Base-by-base conservation (phyloP, 2,888 invertebrate genomes). In the Sesia bembeciformis region DNA sequence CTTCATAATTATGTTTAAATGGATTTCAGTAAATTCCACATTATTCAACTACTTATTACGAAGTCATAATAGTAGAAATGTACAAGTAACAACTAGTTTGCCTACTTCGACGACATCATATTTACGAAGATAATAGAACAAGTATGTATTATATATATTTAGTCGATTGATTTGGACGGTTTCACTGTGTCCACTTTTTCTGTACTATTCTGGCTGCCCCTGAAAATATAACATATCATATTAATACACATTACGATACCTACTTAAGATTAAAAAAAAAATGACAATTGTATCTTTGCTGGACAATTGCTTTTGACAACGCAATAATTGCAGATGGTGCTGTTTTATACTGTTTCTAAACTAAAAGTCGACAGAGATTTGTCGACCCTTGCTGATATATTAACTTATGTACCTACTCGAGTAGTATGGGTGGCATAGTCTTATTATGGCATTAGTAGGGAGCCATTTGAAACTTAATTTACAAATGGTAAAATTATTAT, bases 81-180 rank as follows among this genome's bases (percentile, higher is more conserved):
- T 75, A 78, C 76, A 76, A 67, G 64, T 62, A 61, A 66, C 52
- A 53, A 56, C 57, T 65, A 64, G 55, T 55, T 59, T 62, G 61
- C 42, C 39, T 51, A 40, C 23, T 23, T 23, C 23, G 53, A 51
- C 51, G 43, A 55, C 49, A 52, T 46, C 7, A 52, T 49, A 8
- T 23, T 49, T 49, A 40, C 43, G 40, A 54, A 38, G 43, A 23
- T 51, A 8, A 50, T 42, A 40, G 40, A 53, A 8, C 39, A 52
- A 38, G n/a, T 50, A 38, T 50, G 39, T 40, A 40, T 40, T 23
- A 42, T 23, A 42, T 4, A 3, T 7, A 7, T 49, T 56, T 81
- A 87, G 72, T 88, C 89, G 67, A 88, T 79, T 54, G 89, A 89
- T 73, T 83, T 86, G 84, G 88, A 88, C 84, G 89, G 86, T 70